Conservation (phyloP, 2,888 invertebrate genomes). For the Sphaerophoria taeniata region DNA sequence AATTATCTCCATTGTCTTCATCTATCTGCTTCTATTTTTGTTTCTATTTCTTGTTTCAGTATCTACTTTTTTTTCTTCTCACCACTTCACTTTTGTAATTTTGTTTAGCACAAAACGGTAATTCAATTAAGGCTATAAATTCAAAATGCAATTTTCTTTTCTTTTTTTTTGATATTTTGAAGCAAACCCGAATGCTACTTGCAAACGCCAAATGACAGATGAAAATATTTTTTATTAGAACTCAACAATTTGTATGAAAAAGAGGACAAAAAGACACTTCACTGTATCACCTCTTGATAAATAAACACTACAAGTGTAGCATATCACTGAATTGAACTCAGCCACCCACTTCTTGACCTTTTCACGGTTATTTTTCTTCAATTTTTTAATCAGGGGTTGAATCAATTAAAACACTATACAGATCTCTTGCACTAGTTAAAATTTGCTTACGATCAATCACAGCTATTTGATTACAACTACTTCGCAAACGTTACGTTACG, state of each 20-base stretch:
- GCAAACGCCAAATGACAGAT: slow-evolving; percentile 21
- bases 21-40: slow-evolving; percentile 10
- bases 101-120: slow-evolving; percentile 19
- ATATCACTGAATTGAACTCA: slow-evolving; percentile 19
- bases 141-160: slow-evolving; percentile 38
- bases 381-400: not conserved
- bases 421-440: not conserved
- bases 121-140: slow-evolving; percentile 57
- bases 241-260: too few species aligned
- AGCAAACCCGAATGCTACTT: slow-evolving; percentile 3
- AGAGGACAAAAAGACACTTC: not conserved
- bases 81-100: slow-evolving; percentile 11
- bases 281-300: not conserved
- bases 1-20: slow-evolving; percentile 79
- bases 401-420: not conserved
- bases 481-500: slow-evolving; percentile 22
- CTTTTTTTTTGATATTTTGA: slow-evolving; percentile 12
- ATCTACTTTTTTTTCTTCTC: not conserved
- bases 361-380: not conserved
- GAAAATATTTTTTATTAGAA: too few species aligned
- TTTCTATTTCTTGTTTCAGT: slow-evolving; percentile 17
- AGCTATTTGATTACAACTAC: too few species aligned
- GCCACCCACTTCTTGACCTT: slow-evolving; percentile 24
- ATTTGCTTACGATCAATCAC: too few species aligned
- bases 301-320: not conserved